Evolutionary conservation across 2,797 vertebrate species (phyloP).

Genomic region (Natrix natrix): DNA sequence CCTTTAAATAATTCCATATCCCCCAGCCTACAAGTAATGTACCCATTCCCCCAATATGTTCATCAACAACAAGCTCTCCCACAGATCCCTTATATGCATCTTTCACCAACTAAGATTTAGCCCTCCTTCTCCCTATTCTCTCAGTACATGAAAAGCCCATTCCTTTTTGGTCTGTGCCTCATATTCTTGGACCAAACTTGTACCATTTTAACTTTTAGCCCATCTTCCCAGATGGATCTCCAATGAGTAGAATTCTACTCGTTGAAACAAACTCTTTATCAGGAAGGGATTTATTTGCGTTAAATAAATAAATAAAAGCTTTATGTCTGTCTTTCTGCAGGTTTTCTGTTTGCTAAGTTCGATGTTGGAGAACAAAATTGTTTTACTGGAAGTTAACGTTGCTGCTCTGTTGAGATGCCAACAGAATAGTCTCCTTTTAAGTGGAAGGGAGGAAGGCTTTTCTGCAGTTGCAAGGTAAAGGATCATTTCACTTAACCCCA

Average conservation of each 20-base stretch:
- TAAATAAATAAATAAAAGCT: not conserved
- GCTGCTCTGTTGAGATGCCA: conserved; percentile 44
- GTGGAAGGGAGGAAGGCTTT: conserved; percentile 48
- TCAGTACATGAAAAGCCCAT: not conserved
- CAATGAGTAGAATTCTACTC: not conserved
- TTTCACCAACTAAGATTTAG: not conserved
- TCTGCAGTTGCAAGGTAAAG: conserved; percentile 82
- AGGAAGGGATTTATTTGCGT: conserved; percentile 1
- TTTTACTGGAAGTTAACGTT: conserved; percentile 73
- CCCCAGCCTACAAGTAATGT: not conserved
- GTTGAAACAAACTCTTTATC: not conserved
- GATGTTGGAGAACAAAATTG: conserved; percentile 75
- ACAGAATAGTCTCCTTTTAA: conserved; percentile 26
- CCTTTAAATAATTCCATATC: not conserved
- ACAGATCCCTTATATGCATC: not conserved
- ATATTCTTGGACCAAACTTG: not conserved
- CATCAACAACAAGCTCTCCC: not conserved
- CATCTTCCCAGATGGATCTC: not conserved
- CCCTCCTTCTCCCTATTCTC: not conserved
- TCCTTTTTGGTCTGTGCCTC: not conserved
- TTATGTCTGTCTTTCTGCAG: conserved; percentile 62
- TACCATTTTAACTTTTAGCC: not conserved
- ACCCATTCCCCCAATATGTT: not conserved
- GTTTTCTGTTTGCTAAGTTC: conserved; percentile 78
- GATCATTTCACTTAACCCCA: not conserved